phyloP scores from a whole-genome alignment of 2,113 vertebrate species.

The Silurus meridionalis region DNA sequence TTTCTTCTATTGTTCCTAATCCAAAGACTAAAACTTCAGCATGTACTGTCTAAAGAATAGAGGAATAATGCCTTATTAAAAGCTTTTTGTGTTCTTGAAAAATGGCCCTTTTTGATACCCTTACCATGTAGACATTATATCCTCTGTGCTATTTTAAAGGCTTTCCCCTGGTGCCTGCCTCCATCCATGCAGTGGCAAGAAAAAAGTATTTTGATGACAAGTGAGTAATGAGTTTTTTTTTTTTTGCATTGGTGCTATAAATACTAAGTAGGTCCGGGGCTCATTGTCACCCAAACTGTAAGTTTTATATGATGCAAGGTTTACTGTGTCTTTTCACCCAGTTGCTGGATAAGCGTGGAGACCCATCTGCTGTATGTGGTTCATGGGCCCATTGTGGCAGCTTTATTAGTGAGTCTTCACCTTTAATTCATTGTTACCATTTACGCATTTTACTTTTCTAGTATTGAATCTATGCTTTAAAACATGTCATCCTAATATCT shows the following conservation, averaged over 20 bases:
- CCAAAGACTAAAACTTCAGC: neutral
- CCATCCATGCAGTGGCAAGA: conserved; percentile 89
- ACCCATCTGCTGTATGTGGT: conserved; percentile 94
- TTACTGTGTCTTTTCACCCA: conserved; percentile 63
- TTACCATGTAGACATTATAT: neutral
- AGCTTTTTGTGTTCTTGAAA: neutral
- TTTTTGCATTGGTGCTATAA: conserved; percentile 58
- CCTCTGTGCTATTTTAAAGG: conserved; percentile 66
- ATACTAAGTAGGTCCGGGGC: conserved; percentile 49
- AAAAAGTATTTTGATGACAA: conserved; percentile 94
- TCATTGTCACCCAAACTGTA: neutral
- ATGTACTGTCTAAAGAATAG: neutral
- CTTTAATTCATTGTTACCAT: neutral
- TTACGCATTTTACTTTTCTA: neutral
- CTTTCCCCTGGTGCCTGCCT: conserved; percentile 90
- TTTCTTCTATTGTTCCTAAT: too few species aligned
- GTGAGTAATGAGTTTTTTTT: conserved; percentile 75
- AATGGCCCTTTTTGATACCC: neutral
- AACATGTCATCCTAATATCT: neutral
- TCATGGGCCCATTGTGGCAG: conserved; percentile 92
- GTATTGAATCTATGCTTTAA: neutral
- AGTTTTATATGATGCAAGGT: conserved; percentile 18
- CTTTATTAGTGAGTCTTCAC: conserved; percentile 84
- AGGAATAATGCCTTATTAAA: neutral
- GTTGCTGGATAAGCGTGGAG: conserved; percentile 97